Evolutionary conservation across 2,797 vertebrate species (phyloP), one percentile per base, ranked within the genome.

Genomic region (Rhyacichthys aspro): DNA sequence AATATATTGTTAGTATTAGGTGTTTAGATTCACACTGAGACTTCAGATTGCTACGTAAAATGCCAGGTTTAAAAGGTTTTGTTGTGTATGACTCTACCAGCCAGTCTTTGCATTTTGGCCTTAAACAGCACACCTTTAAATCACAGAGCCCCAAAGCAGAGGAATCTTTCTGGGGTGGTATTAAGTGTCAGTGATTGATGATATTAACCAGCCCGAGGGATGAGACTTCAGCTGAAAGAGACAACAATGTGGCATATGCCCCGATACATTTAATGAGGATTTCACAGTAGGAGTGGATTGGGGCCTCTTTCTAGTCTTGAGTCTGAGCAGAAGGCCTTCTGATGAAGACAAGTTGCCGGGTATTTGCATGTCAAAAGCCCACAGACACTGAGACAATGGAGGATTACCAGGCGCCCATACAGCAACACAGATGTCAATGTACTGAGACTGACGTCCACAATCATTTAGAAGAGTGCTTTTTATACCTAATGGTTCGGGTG

Each of bases 351-450:
- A 85, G 86, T 81, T 72, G 60, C 43, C 0, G 53, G 70, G 49
- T 49, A 90, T 91, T 92, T 91, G 81, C 90, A 91, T 90, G 79
- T 83, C 67, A 90, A 85, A 87, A 81, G 79, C 84, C 62, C 14
- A 17, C 39, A 72, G 74, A 71, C 65, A 60, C 79, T 60, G 74
- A 88, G 76, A 87, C 84, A 89, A 88, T 77, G 4, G 59, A 44
- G 74, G 67, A 86, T 87, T 88, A 84, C 8, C 49, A 18, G 28
- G 50, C 43, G 56, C 17, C 52, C 53, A 63, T 63, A 83, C 49
- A 73, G 60, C 59, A 80, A 85, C 67, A 78, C 80, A 87, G 84
- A 89, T 88, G 88, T 88, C 73, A 83, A 67, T 47, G 48, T 66
- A 76, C 56, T 62, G 71, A 67, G 62, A 36, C 43, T 79, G 77